Evolutionary conservation across 1,140 invertebrate genomes (phyloP).

Genomic region (Bursaphelenchus mucronatus): DNA sequence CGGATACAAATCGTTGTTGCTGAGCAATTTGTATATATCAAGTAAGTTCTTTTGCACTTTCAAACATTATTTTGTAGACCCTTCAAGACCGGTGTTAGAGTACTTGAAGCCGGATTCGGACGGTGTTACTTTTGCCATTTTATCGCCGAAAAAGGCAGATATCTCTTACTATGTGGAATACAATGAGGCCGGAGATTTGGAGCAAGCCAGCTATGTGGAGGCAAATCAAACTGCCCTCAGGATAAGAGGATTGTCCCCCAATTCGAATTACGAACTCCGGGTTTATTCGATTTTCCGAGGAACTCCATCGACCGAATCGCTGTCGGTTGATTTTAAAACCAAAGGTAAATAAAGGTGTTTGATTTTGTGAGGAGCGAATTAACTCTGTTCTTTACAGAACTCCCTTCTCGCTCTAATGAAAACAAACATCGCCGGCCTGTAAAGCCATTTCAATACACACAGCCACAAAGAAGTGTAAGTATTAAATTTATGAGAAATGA

Average conservation of each 20-base stretch:
- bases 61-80: background rate
- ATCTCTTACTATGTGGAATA: slow-evolving; percentile 24
- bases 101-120: slow-evolving; percentile 14
- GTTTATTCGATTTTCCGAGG: slow-evolving; percentile 14
- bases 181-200: slow-evolving; percentile 1
- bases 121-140: slow-evolving; percentile 20
- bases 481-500: no score
- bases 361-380: no score
- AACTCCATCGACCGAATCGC: slow-evolving; percentile 5
- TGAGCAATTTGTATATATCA: slow-evolving; percentile 11
- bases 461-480: no score
- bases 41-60: background rate
- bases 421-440: no score
- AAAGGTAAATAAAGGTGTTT: slow-evolving; percentile 5
- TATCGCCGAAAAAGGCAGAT: background rate
- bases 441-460: no score
- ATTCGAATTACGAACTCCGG: slow-evolving; percentile 9
- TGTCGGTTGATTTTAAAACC: slow-evolving; percentile 14
- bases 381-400: no score
- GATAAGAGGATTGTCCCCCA: slow-evolving; percentile 10
- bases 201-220: slow-evolving; percentile 13
- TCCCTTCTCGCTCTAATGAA: no score
- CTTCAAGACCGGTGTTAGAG: slow-evolving; percentile 11
- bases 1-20: background rate
- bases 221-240: slow-evolving; percentile 12